Base-by-base conservation (phyloP, 2,797 vertebrate genomes). In the Luscinia luscinia region DNA sequence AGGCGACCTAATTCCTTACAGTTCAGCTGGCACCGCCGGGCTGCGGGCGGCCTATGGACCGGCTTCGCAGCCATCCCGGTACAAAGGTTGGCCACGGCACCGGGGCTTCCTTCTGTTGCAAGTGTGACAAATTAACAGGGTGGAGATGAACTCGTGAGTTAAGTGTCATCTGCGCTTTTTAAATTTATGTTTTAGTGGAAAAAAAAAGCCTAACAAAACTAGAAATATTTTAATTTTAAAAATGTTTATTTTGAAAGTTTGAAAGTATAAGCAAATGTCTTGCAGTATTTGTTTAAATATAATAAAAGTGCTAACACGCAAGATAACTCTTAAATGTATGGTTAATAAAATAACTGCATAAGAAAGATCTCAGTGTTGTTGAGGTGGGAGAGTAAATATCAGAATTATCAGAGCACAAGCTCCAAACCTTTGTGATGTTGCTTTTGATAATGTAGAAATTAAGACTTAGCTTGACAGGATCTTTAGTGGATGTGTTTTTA, bases 31-130 rank as follows among this genome's bases (percentile, higher is more conserved):
- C 69, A 46, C 79, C 6, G 62, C 93, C 61, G 70, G 77, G 93
- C 91, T 55, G 62, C 66, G 8, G 94, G 83, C 11, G 48, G 94
- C 97, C 93, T 93, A 1, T 96, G 86, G 79, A 87, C 96, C 34
- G 90, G 64, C 57, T 77, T 87, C 43, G 9, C 78, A 92, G 83
- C 93, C 61, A 16, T 45, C 19, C 11, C 22, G 90, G 98, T 97
- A 85, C 98, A 98, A 98, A 98, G 98, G 97, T 97, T 97, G 95
- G 61, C 81, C 62, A 11, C 2, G 5, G 86, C 12, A 72, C 36
- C 51, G 74, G 74, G 38, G 15, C 62, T 81, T 91, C 91, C 94
- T 95, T 78, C 54, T 76, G 8, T 26, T 70, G 24, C 61, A 23
- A 57, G 55, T 2, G 75, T 80, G 95, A 97, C 93, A 95, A 70